These are phyloP conservation scores for Notothenia rossii DNA, from an alignment of 2,113 vertebrate genomes.

Conservation along the genomic window DNA sequence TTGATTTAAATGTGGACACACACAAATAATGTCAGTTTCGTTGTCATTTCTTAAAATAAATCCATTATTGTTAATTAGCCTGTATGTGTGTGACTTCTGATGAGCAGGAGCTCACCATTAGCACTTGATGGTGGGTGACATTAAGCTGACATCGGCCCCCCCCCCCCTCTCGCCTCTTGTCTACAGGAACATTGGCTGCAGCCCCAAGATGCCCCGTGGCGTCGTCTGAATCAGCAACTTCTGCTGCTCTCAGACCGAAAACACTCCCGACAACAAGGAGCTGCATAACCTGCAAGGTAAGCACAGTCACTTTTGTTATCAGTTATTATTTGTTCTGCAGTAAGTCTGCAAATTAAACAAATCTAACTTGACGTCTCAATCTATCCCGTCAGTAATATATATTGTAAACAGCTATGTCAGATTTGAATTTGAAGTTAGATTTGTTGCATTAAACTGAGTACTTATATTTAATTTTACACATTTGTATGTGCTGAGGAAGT, in stretches of 20 bases:
- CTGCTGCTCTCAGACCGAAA: not conserved
- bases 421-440: not conserved
- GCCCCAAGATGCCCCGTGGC: constrained; percentile 18
- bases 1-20: not conserved
- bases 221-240: constrained; percentile 26
- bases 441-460: not conserved
- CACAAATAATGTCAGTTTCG: not conserved
- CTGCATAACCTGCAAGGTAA: constrained; percentile 48
- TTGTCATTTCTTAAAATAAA: not conserved
- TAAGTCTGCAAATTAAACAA: not conserved
- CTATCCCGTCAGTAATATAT: not conserved
- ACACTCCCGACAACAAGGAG: constrained; percentile 12
- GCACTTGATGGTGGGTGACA: constrained; percentile 11
- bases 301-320: not conserved
- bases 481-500: not conserved
- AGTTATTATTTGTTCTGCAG: not conserved
- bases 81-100: not conserved
- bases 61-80: not conserved
- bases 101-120: not conserved
- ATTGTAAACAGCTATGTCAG: not conserved
- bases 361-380: not conserved
- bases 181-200: constrained; percentile 42
- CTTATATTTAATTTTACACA: not conserved
- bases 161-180: constrained; percentile 25
- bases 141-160: constrained; percentile 26